Evolutionary conservation across 2,797 vertebrate genomes (phyloP), one percentile per base, ranked within the genome.

Genomic region (Psittacula echo): DNA sequence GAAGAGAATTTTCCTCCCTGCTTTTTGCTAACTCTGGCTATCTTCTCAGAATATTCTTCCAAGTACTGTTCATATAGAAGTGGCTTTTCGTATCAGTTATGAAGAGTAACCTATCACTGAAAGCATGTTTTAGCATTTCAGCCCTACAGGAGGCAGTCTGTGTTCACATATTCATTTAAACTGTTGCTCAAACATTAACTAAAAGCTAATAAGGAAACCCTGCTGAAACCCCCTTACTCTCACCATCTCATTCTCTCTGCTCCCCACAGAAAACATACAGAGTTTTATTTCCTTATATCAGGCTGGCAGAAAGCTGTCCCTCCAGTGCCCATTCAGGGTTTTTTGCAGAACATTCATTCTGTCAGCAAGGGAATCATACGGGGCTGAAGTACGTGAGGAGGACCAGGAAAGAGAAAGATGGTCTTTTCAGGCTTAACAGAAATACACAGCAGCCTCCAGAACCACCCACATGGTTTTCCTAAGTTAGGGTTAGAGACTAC

Each of bases 111-210:
- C 0, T 3, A 74, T 7, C n/a, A 34, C 2, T 21, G 83, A 73
- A 60, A 15, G n/a, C 29, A 19, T 94, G 95, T n/a, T 44, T 48
- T 87, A 75, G 80, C 80, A 0, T 65, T 65, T 70, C 85, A 89
- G 91, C 39, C 81, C 95, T 72, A 85, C 48, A 94, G 85, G 93
- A 96, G 94, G 95, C 95, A 95, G 87, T 60, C 89, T 93, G 41
- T 82, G 91, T 72, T 93, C 90, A 88, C 45, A 37, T 27, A 86
- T 93, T 64, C 64, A 9, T 12, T 44, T 54, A 22, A 26, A 73
- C 5, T 39, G 12, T 6, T 15, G 41, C 12, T 34, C 67, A 86
- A 77, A 80, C 67, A 21, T 56, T 3, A 54, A 17, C 62, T 48
- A 45, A 58, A 32, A 53, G 80, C 44, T 39, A 61, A 11, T 41